Conservation (phyloP, 2,113 vertebrate genomes). For the Scophthalmus maximus region DNA sequence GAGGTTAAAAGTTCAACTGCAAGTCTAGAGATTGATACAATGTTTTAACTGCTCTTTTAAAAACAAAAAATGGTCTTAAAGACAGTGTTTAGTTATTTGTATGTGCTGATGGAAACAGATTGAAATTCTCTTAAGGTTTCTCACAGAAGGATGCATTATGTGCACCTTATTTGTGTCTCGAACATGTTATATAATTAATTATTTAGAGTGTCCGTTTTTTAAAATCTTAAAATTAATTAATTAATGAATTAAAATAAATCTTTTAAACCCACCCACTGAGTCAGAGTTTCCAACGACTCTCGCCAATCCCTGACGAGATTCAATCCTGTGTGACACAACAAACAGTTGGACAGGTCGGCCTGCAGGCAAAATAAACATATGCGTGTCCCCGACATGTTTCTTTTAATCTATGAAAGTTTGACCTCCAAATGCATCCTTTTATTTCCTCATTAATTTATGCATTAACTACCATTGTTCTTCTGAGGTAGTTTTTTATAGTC, state of each 20-base stretch:
- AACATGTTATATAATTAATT: slow-evolving; percentile 35
- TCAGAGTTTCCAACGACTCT: slow-evolving; percentile 16
- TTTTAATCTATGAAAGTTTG: not conserved
- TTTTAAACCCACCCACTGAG: slow-evolving; percentile 28
- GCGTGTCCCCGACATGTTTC: not conserved
- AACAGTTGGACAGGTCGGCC: slow-evolving; percentile 9
- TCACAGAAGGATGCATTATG: not conserved
- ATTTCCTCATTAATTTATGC: not conserved
- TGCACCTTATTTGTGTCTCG: slow-evolving; percentile 6
- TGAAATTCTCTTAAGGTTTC: not conserved
- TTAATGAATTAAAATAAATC: no score
- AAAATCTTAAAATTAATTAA: no score
- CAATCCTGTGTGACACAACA: not conserved
- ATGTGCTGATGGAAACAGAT: not conserved
- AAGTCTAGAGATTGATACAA: not conserved
- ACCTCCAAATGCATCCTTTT: slow-evolving; percentile 10
- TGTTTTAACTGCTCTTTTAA: not conserved
- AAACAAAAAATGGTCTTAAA: no score
- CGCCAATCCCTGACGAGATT: slow-evolving; percentile 4
- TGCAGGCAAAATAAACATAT: slow-evolving; percentile 2
- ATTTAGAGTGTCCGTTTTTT: slow-evolving; percentile 33
- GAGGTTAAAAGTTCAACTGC: not conserved
- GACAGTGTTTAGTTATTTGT: no score
- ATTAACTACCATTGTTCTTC: slow-evolving; percentile 13
- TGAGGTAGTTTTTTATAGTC: not conserved